A percentile compares a stretch with the other conserved stretches of the same genome.
Evolutionary conservation across 2,888 invertebrate genomes (phyloP).

Genomic region (Lasioglossum morio): DNA sequence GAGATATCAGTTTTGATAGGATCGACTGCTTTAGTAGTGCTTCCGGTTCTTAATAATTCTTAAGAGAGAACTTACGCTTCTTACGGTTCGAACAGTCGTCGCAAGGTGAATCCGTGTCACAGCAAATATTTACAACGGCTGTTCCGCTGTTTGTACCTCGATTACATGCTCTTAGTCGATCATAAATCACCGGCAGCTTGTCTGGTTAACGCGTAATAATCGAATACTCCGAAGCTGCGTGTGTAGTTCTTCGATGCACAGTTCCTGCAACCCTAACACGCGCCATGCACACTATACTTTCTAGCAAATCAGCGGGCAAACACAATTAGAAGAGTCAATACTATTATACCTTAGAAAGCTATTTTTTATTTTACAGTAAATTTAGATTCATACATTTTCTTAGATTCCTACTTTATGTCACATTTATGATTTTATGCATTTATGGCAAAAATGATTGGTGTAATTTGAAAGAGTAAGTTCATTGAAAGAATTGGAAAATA

Average conservation of each 20-base stretch:
- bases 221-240: neutral
- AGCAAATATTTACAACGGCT: slow-evolving; percentile 48
- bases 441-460: too few relatives aligned
- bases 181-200: slow-evolving; percentile 32
- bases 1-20: neutral
- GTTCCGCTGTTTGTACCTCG: slow-evolving; percentile 46
- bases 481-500: too few relatives aligned
- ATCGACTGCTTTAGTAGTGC: neutral
- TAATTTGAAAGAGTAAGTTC: too few relatives aligned
- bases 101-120: slow-evolving; percentile 54
- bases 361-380: neutral
- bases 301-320: neutral
- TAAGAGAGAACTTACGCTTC: neutral
- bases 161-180: slow-evolving; percentile 33
- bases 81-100: slow-evolving; percentile 21
- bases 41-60: neutral
- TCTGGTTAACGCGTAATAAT: slow-evolving; percentile 45
- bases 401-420: too few relatives aligned
- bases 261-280: neutral
- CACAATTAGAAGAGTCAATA: neutral
- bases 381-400: too few relatives aligned
- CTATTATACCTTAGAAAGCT: neutral
- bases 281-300: neutral
- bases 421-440: too few relatives aligned
- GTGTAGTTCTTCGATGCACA: slow-evolving; percentile 1